phyloP scores from a whole-genome alignment of 64 coral and sea anemone species.

The Stichodactyla mertensii region DNA sequence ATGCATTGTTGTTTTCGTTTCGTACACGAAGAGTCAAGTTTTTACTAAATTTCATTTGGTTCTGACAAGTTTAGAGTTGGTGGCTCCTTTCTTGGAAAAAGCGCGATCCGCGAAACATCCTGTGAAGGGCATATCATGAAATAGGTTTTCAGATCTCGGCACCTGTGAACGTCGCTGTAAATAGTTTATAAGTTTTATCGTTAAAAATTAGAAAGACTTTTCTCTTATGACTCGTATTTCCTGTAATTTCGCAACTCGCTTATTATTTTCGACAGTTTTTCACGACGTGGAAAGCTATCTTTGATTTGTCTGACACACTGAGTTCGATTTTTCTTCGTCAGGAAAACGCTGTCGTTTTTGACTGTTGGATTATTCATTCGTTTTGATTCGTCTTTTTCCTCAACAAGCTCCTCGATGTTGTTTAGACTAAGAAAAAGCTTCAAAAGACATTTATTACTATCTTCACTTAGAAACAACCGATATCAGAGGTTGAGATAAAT shows the following conservation, averaged over 20 bases:
- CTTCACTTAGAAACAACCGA: neutral
- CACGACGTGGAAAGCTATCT: neutral
- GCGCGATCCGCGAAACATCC: neutral
- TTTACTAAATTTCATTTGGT: neutral
- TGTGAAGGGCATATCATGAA: neutral
- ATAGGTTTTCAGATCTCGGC: neutral
- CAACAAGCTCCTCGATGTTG: neutral
- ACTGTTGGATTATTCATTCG: neutral
- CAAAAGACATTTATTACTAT: neutral
- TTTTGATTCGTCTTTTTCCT: neutral
- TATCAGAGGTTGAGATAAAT: neutral
- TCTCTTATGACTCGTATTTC: constrained; percentile 7
- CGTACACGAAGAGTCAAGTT: neutral
- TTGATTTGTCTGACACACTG: neutral
- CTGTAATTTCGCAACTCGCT: neutral
- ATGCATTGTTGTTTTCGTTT: constrained; percentile 9
- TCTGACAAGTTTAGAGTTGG: neutral
- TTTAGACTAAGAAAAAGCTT: constrained; percentile 10
- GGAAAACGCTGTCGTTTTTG: neutral
- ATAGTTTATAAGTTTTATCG: constrained; percentile 22
- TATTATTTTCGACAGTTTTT: constrained; percentile 5
- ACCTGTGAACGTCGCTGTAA: constrained; percentile 10
- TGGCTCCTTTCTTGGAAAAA: neutral
- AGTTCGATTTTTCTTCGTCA: neutral
- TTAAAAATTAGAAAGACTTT: constrained; percentile 10